Evolutionary conservation across 2,113 vertebrate species (phyloP), one percentile per base, ranked within the genome.

Genomic region (Gobio gobio): DNA sequence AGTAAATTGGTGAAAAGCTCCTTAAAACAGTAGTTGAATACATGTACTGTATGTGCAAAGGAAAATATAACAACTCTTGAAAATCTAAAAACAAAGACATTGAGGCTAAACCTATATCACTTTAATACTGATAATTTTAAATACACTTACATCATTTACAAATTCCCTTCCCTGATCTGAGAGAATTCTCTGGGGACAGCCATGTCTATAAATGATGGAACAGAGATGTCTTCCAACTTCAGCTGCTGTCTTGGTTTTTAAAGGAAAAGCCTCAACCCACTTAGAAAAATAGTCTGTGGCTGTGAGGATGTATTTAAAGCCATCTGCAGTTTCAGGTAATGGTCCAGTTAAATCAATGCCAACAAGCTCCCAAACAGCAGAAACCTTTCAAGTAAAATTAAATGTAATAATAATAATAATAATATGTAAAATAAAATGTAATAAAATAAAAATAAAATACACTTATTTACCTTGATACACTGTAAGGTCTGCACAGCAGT

Each of bases 131-230:
- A 43, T 43, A 6, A 8, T 43, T 9, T 43, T 43, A 43, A 43
- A 43, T 43, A 43, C 43, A 54, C 51, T 54, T 54, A 54, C 16
- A 10, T 82, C 36, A 83, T 85, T 88, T 1, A 82, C 83, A 63
- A 83, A 85, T 77, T 88, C 61, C 78, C 77, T 85, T 82, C 83
- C 83, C 59, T 78, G 83, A 26, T 88, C 87, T 16, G 86, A 85
- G 4, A 87, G 72, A 45, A 85, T 86, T 79, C 45, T 18, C 33
- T 74, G 43, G 18, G 76, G 87, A 63, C 81, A 81, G 43, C 84
- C 84, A 86, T 88, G 84, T 26, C 73, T 68, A 54, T 88, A 75
- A 51, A 83, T 83, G 9, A 83, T 66, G n/a, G 79, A 70, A 10
- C 84, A 78, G 29, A 88, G 13, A 33, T 56, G 63, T 16, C 22